A percentile compares a stretch with the other conserved stretches of the same genome.
These are phyloP conservation scores for Asobara japonica DNA, from an alignment of 1,140 invertebrate genomes.

Conservation along the genomic window DNA sequence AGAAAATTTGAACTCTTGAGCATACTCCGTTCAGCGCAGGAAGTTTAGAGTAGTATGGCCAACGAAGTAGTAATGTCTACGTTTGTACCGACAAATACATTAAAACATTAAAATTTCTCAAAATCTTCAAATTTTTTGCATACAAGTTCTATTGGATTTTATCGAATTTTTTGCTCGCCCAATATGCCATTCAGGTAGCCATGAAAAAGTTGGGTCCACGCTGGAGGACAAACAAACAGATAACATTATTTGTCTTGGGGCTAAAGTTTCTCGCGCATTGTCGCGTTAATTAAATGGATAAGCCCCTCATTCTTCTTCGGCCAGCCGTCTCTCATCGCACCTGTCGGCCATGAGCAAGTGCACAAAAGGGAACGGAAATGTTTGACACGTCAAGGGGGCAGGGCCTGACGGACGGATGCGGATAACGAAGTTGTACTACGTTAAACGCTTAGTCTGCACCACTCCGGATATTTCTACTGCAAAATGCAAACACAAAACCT, in stretches of 20 bases:
- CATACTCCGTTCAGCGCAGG: too few relatives aligned
- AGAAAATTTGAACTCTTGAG: too few relatives aligned
- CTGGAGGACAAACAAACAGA: neutral
- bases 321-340: neutral
- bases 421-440: conserved; percentile 48
- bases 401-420: conserved; percentile 52
- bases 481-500: neutral
- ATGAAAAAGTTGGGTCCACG: neutral
- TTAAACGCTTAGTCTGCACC: neutral
- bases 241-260: conserved; percentile 3
- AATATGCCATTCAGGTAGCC: neutral
- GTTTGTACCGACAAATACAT: too few relatives aligned
- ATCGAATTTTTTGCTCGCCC: neutral
- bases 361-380: conserved; percentile 53
- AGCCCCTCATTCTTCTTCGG: conserved; percentile 41
- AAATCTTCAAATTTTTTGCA: too few relatives aligned
- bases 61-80: too few relatives aligned
- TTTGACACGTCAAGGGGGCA: conserved; percentile 45
- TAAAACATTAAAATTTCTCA: too few relatives aligned
- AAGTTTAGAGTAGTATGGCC: too few relatives aligned
- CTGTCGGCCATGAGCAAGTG: neutral
- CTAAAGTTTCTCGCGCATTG: conserved; percentile 48
- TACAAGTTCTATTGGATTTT: neutral
- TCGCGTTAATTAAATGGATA: conserved; percentile 66
- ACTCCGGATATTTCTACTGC: neutral